Base-by-base conservation (phyloP, 1,140 invertebrate species). In the Stratiolaelaps scimitus region DNA sequence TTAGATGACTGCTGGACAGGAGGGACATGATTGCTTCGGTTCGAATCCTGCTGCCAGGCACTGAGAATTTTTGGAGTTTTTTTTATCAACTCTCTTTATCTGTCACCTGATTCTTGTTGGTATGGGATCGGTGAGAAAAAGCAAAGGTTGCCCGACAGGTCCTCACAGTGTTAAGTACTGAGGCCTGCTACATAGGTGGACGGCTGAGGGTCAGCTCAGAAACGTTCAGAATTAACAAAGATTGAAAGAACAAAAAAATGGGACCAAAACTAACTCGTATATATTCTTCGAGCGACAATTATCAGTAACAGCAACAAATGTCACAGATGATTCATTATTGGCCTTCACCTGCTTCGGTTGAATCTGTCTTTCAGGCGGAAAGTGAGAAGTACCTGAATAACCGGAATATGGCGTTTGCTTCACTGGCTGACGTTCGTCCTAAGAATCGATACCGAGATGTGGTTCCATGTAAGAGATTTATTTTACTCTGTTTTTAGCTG, bases 381-480 rank as follows among this genome's bases (percentile, higher is more conserved):
- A 60, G 15, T 17, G 17, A 60, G 23, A 15, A 26, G 34, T 26
- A 26, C 13, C 23, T 60, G 26, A 34, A 60, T 26, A 34, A 34
- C 53, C 15, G 53, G 34, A 40, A 60, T 60, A 26, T 6, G 23
- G 26, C 26, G 17, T 60, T 60, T 23, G 53, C 17, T 29, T 23
- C 4, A 23, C 53, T 19, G 34, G 26, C 13, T 34, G 53, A 60
- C 26, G 26, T 60, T 26, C 53, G 53, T 15, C 53, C 2, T 15
- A 60, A 60, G 23, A 60, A 60, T 60, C 53, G 53, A 26, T 60
- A 60, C 23, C 17, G 34, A 34, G 34, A 60, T 34, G 34, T 60
- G 26, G 34, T 60, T 60, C 53, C 53, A 60, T 60, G 53, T 60
- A 23, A 60, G 53, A 29, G 15, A 34, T 60, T 10, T 26, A 6